Percentiles rank a stretch among this genome's conserved stretches.
phyloP scores from a whole-genome alignment of 2,797 vertebrate genomes.

The Anableps anableps region DNA sequence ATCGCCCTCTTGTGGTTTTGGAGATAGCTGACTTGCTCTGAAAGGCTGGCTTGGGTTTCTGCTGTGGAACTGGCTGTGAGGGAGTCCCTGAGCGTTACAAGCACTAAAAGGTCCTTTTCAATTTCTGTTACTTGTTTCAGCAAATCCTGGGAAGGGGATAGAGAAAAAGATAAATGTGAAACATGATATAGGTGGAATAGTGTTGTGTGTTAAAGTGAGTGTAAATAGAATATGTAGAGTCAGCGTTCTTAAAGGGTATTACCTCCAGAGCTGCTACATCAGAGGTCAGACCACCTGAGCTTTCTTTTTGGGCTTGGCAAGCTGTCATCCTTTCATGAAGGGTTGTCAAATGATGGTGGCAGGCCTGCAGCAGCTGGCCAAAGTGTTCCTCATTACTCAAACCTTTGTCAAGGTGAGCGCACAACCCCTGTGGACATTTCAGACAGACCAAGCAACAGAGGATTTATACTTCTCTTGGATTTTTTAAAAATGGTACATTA shows the following conservation, averaged over 20 bases:
- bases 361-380: constrained; percentile 45
- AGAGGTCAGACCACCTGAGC: constrained; percentile 7
- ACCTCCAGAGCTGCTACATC: constrained; percentile 49
- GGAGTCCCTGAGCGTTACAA: constrained; percentile 38
- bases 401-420: constrained; percentile 43
- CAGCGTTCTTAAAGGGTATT: constrained; percentile 17
- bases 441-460: constrained; percentile 21
- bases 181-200: neutral
- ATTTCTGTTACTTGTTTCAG: constrained; percentile 25
- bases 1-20: constrained; percentile 59
- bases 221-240: neutral
- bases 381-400: constrained; percentile 46
- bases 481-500: no score
- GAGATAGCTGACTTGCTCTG: constrained; percentile 34
- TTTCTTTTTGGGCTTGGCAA: constrained; percentile 35
- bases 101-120: constrained; percentile 48
- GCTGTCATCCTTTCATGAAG: constrained; percentile 50
- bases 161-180: neutral
- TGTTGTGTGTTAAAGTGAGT: neutral
- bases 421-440: constrained; percentile 55
- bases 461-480: neutral
- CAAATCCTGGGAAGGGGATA: constrained; percentile 39
- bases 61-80: constrained; percentile 13
- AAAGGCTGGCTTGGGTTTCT: constrained; percentile 32
- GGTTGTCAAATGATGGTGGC: constrained; percentile 49